These are phyloP conservation scores for Bubo scandiacus DNA, from an alignment of 2,113 vertebrate genomes.

Conservation along the genomic window DNA sequence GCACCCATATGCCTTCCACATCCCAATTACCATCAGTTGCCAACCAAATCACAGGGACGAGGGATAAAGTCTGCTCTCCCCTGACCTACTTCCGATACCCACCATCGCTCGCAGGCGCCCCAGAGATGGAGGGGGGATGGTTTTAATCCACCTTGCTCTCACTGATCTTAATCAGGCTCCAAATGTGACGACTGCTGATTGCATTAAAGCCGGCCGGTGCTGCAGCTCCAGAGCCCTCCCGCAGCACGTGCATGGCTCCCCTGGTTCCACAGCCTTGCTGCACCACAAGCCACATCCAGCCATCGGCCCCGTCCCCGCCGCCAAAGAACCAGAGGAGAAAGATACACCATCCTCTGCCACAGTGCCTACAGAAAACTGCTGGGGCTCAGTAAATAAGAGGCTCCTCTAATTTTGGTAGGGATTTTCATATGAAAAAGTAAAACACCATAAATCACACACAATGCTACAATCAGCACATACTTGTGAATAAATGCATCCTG, in stretches of 20 bases:
- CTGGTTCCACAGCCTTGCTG: rapidly evolving
- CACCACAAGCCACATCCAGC: not conserved
- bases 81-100: not conserved
- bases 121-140: not conserved
- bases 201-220: not conserved
- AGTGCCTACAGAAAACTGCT: not conserved
- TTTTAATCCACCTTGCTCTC: not conserved
- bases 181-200: rapidly evolving
- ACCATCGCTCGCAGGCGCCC: rapidly evolving
- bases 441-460: constrained; percentile 53
- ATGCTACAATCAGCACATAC: constrained; percentile 61
- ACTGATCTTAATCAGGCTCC: not conserved
- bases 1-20: not conserved
- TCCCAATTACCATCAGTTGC: not conserved
- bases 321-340: not conserved
- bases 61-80: not conserved
- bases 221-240: not conserved
- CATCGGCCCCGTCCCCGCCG: not conserved
- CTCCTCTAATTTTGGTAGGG: constrained; percentile 48
- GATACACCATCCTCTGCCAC: not conserved
- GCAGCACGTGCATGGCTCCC: not conserved
- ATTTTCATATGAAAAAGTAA: constrained; percentile 56
- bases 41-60: not conserved
- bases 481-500: constrained; percentile 60
- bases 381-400: not conserved